These are phyloP conservation scores for Rhinopithecus roxellana DNA, from an alignment of 2,113 vertebrate genomes.

Conservation along the genomic window DNA sequence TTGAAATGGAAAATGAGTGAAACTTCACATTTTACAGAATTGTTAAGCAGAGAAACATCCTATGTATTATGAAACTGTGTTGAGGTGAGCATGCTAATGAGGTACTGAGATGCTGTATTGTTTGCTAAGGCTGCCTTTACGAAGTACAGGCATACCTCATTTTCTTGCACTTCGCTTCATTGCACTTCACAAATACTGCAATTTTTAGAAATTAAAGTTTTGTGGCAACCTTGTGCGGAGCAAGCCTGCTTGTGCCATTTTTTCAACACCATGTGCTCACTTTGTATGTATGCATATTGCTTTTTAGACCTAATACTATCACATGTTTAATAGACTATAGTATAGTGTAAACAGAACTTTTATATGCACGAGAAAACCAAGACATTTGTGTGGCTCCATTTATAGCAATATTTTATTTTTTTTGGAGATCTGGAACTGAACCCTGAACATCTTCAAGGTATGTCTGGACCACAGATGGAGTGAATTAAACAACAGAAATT, in stretches of 20 bases:
- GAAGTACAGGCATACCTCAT: not conserved
- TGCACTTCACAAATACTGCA: not conserved
- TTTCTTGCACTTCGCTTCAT: not conserved
- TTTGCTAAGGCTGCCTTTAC: not conserved
- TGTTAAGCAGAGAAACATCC: not conserved
- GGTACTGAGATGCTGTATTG: not conserved
- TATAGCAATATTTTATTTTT: not conserved
- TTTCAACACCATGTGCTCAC: not conserved
- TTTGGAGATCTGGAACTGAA: not conserved
- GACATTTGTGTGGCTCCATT: not conserved
- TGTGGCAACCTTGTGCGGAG: not conserved
- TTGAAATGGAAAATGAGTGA: not conserved
- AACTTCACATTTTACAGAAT: not conserved
- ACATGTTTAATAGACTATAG: not conserved
- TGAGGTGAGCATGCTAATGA: not conserved
- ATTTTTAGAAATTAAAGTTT: not conserved
- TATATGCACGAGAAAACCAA: not conserved
- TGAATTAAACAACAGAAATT: not conserved
- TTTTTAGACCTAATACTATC: not conserved
- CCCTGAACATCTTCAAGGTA: not conserved
- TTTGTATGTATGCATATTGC: not conserved
- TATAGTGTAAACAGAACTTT: not conserved
- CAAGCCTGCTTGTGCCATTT: not conserved
- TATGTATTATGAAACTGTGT: not conserved
- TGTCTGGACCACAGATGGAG: not conserved